These are phyloP conservation scores for Oppia nitens DNA, from an alignment of 1,140 invertebrate genomes.

Conservation along the genomic window DNA sequence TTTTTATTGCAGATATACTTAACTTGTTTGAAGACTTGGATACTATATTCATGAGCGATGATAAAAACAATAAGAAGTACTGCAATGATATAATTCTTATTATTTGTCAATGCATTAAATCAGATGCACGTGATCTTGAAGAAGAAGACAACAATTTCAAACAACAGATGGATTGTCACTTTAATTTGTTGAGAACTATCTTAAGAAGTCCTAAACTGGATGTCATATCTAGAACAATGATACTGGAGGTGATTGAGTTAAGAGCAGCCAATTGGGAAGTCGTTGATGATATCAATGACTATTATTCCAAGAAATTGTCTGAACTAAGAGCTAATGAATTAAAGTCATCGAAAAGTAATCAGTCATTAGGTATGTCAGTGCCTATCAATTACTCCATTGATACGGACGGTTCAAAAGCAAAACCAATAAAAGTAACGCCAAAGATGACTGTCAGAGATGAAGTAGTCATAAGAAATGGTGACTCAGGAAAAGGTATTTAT, in stretches of 20 bases:
- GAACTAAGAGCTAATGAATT: constrained; percentile 36
- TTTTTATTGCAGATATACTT: not conserved
- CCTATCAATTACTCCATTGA: constrained; percentile 64
- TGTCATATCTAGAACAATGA: constrained; percentile 55
- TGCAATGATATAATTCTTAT: constrained; percentile 3
- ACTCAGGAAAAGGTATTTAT: constrained; percentile 73
- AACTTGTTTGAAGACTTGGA: constrained; percentile 16
- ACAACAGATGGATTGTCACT: constrained; percentile 49
- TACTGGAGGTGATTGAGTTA: constrained; percentile 71
- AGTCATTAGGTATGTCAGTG: constrained; percentile 35
- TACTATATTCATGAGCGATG: too few relatives aligned
- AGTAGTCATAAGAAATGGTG: constrained; percentile 76
- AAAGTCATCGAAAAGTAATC: constrained; percentile 17
- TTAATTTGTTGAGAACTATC: constrained; percentile 66
- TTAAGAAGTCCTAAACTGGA: constrained; percentile 46
- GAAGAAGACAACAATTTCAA: constrained; percentile 7
- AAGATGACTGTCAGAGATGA: constrained; percentile 86
- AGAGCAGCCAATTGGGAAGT: constrained; percentile 66
- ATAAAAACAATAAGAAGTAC: constrained; percentile 15
- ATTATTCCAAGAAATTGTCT: constrained; percentile 58
- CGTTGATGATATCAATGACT: constrained; percentile 56
- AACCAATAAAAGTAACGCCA: constrained; percentile 65
- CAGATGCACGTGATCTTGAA: constrained; percentile 10
- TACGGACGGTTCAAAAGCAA: constrained; percentile 65
- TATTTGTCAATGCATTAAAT: constrained; percentile 14